Conservation (phyloP, 92 coral and sea anemone species). For the Palythoa heliodiscus region DNA sequence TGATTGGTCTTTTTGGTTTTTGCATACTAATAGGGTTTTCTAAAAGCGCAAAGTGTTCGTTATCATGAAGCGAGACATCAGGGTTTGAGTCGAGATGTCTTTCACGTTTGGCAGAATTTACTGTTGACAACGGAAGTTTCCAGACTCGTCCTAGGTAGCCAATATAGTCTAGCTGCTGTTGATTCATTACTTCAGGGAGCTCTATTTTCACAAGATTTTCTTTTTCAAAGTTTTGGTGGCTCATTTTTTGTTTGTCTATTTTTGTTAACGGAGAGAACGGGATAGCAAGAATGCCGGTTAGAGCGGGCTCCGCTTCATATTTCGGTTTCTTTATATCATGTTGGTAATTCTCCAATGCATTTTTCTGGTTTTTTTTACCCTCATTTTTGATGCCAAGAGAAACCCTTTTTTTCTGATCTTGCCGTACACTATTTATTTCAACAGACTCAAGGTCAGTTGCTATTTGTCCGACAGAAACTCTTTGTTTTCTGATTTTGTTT, state of each 20-base stretch:
- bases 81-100: neutral
- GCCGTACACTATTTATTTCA: too few species aligned
- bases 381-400: too few species aligned
- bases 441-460: too few species aligned
- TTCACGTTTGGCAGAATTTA: neutral
- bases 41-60: neutral
- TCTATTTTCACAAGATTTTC: neutral
- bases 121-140: neutral
- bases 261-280: constrained; percentile 12
- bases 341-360: neutral
- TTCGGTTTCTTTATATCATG: neutral
- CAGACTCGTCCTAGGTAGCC: constrained; percentile 14
- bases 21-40: too few species aligned
- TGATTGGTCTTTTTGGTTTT: too few species aligned
- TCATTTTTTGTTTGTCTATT: neutral
- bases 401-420: too few species aligned
- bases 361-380: too few species aligned
- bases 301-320: neutral
- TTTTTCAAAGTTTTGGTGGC: neutral
- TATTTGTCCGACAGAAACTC: too few species aligned
- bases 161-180: neutral
- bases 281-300: neutral
- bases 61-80: neutral
- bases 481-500: too few species aligned
- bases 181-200: neutral